Base-by-base conservation (phyloP, 2,888 invertebrate genomes). In the Calliphora vomitoria region DNA sequence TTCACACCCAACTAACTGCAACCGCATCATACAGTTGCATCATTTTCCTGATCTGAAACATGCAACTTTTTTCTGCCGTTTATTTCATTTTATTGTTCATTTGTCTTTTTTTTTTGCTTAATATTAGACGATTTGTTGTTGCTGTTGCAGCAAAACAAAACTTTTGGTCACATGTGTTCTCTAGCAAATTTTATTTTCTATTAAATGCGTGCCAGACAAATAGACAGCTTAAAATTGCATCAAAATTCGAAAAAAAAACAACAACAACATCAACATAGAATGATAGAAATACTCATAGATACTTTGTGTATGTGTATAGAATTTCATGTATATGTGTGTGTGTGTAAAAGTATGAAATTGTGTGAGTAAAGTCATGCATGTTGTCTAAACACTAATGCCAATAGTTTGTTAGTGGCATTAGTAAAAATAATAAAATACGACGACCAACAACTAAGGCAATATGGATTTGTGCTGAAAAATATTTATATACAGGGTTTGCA, bases 131-230 rank as follows among this genome's bases (percentile, higher is more conserved):
- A 72, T 72, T n/a, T n/a, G n/a, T 72, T 81, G 53, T 38, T 62
- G 62, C n/a, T 60, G 81, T 74, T 71, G 41, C 47, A 44, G 20
- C 31, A 60, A 60, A 35, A 55, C 44, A 86, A 72, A 81, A 81
- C 66, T 60, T 60, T 87, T 81, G 68, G 78, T 62, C 85, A 79
- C 84, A 87, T 87, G 75, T 87, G 82, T 82, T 79, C 38, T 82
- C 69, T 78, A 79, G 74, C 1, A 82, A 85, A 85, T 72, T 87
- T 82, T 71, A 74, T 74, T 72, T 84, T 66, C 44, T 84, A 66
- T 72, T 74, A 78, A 83, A 68, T 87, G 81, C 78, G 84, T 85
- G 87, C 87, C 82, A 85, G 87, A 85, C 85, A 85, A 82, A 87
- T 69, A 87, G 87, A 87, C 87, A 87, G 53, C 85, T 79, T 85